Evolutionary conservation across 2,888 invertebrate species (phyloP), one percentile per base, ranked within the genome.

Genomic region (Meta bourneti): DNA sequence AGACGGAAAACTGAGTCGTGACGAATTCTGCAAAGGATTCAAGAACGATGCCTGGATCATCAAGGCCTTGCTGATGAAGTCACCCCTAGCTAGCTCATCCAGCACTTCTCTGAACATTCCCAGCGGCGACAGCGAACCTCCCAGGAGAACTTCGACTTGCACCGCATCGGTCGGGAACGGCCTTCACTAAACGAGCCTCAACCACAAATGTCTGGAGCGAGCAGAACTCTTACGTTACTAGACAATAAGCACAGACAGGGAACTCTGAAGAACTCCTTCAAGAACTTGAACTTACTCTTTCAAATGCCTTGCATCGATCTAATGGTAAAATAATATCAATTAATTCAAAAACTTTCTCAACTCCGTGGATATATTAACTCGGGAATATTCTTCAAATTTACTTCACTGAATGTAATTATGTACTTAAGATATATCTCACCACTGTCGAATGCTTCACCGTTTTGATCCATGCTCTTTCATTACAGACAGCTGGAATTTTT

Each of bases 21-120:
- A 93, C 34, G 93, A 93, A 69, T 93, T 93, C 79, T 93, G 93
- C 80, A 86, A 90, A 69, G 93, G 93, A 6, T 93, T 93, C 93
- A 93, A 93, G 86, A 93, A 91, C 85, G 93, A 93, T 78, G 90
- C 93, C 49, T 91, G 90, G 92, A 93, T 93, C 72, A 89, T 93
- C 52, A 92, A 93, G 52, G 93, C 93, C 19, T 52, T 93, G 52
- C 77, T 93, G 49, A 88, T 89, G 88, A 89, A 82, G 34, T 81
- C 82, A 8, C 92, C 89, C 54, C 74, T 89, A 34, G 61, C 75
- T 13, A 52, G 69, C 49, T 34, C 48, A 7, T 91, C 84, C 69
- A 77, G 61, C 34, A 77, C 87, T 6, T 83, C 91, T 48, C 74
- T 91, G 16, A 75, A 72, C 54, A 61, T 75, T 2, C 80, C 85